Evolutionary conservation across 2,888 invertebrate genomes (phyloP).

Genomic region (Trissolcus brochymenae): DNA sequence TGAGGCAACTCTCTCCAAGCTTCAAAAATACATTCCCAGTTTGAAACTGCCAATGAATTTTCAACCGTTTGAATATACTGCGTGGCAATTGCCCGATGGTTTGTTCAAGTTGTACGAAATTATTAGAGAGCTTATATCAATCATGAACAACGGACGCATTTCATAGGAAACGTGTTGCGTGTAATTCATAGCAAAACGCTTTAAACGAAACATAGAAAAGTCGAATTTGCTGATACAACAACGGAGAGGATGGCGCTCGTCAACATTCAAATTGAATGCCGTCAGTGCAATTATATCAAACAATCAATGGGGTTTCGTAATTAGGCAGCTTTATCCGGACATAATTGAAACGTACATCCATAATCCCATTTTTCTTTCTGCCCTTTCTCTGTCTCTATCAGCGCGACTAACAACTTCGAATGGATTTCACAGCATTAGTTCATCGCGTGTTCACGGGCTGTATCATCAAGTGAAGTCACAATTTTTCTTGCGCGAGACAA

Average conservation of each 20-base stretch:
- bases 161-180: too few species aligned
- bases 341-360: slow-evolving; percentile 34
- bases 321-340: slow-evolving; percentile 30
- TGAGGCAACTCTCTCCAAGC: too few species aligned
- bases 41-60: too few species aligned
- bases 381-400: not conserved
- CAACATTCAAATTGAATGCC: slow-evolving; percentile 12
- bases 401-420: slow-evolving; percentile 13
- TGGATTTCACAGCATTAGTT: slow-evolving; percentile 32
- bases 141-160: too few species aligned
- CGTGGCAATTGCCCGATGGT: too few species aligned
- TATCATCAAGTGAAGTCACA: slow-evolving; percentile 32
- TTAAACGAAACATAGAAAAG: not conserved
- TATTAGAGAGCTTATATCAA: too few species aligned
- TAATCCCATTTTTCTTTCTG: slow-evolving; percentile 27
- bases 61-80: too few species aligned
- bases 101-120: too few species aligned
- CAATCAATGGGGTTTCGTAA: slow-evolving; percentile 34
- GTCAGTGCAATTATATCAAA: slow-evolving; percentile 28
- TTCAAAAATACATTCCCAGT: too few species aligned
- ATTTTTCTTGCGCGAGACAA: slow-evolving; percentile 63
- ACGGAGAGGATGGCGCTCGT: not conserved
- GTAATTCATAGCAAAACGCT: too few species aligned
- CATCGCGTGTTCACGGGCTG: slow-evolving; percentile 2
- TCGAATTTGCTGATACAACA: not conserved